phyloP scores from a whole-genome alignment of 2,888 invertebrate genomes.

The Leucophenga maculata region DNA sequence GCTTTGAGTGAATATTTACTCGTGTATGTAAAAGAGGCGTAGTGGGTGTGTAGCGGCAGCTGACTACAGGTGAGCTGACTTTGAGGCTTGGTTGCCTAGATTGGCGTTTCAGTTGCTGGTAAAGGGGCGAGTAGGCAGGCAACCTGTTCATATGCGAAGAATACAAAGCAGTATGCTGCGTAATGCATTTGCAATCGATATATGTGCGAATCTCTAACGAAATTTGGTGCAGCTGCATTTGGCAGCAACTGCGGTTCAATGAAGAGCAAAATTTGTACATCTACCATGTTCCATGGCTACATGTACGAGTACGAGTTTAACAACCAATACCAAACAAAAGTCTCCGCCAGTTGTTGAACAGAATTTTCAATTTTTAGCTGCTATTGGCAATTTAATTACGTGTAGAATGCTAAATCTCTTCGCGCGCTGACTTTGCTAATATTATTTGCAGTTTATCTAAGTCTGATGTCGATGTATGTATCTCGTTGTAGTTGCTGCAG shows the following conservation, averaged over 20 bases:
- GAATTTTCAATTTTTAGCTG: conserved; percentile 21
- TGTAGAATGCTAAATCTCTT: conserved; percentile 32
- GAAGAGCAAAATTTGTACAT: not conserved
- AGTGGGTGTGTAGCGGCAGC: not conserved
- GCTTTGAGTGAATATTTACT: not conserved
- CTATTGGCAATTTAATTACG: conserved; percentile 50
- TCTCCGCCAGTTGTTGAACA: conserved; percentile 9
- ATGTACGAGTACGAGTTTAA: too few relatives aligned
- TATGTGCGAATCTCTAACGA: conserved; percentile 53
- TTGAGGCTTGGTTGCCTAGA: too few relatives aligned
- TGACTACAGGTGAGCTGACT: not conserved
- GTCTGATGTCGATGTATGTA: not conserved
- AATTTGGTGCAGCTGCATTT: conserved; percentile 13
- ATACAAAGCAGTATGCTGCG: conserved; percentile 26
- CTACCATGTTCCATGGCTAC: not conserved
- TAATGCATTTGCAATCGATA: conserved; percentile 65
- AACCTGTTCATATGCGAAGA: too few relatives aligned
- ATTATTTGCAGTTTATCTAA: conserved; percentile 14
- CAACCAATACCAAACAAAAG: not conserved
- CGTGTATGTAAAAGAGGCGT: not conserved
- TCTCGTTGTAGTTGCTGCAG: not conserved
- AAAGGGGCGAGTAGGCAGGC: too few relatives aligned
- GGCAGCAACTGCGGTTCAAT: not conserved
- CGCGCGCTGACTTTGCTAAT: conserved; percentile 13
- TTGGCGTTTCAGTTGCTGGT: too few relatives aligned